Evolutionary conservation across 2,113 vertebrate species (phyloP), one percentile per base, ranked within the genome.

Genomic region (Gymnogyps californianus): DNA sequence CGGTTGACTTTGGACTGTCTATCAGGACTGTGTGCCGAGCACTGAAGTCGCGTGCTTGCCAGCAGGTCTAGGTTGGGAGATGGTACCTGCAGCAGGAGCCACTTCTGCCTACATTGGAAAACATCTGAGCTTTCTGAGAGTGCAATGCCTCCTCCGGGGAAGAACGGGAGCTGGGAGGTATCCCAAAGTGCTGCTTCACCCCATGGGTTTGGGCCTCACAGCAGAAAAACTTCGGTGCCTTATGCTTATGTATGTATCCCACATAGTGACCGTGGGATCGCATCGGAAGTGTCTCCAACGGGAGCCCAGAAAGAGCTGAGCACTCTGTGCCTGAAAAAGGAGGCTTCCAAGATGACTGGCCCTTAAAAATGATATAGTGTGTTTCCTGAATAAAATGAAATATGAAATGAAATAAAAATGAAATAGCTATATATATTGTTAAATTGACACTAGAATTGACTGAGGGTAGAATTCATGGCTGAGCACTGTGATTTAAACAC

Each of bases 31-130:
- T 25, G 16, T 47, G 16, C 19, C 3, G 8, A 83, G 51, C 38
- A 58, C 42, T 57, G 55, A 52, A 31, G 59, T 31, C 0, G 0
- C 0, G 0, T 32, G 4, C 10, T 44, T 42, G 14, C 7, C 34
- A 38, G 29, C 32, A 74, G n/a, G 34, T 21, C 20, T 31, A 18
- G 32, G 9, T 5, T 83, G 26, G 51, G 40, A 44, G 14, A 40
- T 31, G 42, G 10, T 10, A 47, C 18, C 32, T 75, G n/a, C 28
- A 67, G n/a, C 29, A 80, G n/a, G n/a, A 94, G 12, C 4, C 28
- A 29, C 16, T 77, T 90, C 19, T 77, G 28, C 18, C 42, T 36
- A 20, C 47, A 49, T 1, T 80, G 46, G 52, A 76, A 85, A 83
- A 62, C 2, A 6, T 32, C n/a, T 54, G 58, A 70, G 25, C 2